Conservation (phyloP, 2,888 invertebrate genomes). For the Cheilosia grossa region DNA sequence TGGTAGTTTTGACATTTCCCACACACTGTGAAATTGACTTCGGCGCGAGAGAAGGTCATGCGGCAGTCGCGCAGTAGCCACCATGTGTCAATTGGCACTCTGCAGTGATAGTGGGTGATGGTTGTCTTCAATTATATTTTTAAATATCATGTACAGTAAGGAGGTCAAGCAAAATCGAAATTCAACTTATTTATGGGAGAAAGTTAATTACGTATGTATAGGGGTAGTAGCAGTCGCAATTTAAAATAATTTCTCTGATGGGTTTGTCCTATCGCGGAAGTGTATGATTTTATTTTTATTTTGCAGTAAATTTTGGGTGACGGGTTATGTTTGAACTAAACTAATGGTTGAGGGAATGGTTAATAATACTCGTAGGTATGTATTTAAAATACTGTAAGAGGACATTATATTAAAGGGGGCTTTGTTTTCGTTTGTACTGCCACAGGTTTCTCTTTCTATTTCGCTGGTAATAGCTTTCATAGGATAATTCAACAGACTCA, state of each 20-base stretch:
- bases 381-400: too few species aligned
- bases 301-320: too few species aligned
- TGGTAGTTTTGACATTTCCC: conserved; percentile 66
- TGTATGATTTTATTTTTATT: conserved; percentile 36
- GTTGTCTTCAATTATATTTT: conserved; percentile 61
- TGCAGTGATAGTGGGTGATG: conserved; percentile 60
- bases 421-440: too few species aligned
- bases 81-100: conserved; percentile 69
- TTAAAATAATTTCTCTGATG: conserved; percentile 39
- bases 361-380: too few species aligned
- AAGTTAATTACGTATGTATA: conserved; percentile 64
- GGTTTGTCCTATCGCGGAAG: conserved; percentile 31
- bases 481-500: too few species aligned
- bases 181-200: conserved; percentile 46
- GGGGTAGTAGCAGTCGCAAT: conserved; percentile 31
- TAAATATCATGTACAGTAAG: conserved; percentile 44
- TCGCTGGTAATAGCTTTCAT: too few species aligned
- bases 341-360: neutral
- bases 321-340: too few species aligned
- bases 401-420: too few species aligned
- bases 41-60: conserved; percentile 28
- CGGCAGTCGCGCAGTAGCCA: conserved; percentile 29
- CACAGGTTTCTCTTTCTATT: too few species aligned
- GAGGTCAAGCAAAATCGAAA: conserved; percentile 45
- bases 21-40: conserved; percentile 65